A percentile compares a stretch with the other conserved stretches of the same genome.
Conservation (phyloP, 2,888 invertebrate species). For the Dicycla oo region DNA sequence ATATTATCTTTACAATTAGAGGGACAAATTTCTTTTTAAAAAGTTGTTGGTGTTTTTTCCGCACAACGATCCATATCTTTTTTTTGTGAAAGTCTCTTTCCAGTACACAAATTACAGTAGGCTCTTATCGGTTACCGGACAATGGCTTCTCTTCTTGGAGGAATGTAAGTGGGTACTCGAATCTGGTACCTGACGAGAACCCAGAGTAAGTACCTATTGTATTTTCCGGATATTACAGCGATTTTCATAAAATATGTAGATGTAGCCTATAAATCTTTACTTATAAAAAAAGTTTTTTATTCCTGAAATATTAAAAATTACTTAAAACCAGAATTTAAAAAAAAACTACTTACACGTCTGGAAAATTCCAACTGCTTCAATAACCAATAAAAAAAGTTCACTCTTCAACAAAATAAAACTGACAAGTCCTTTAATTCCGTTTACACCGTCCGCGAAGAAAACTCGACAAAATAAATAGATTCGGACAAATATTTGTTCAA, state of each 20-base stretch:
- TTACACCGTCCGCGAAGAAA: slow-evolving; percentile 30
- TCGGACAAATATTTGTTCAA: slow-evolving; percentile 46
- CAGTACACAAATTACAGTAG: slow-evolving; percentile 3
- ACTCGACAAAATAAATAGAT: slow-evolving; percentile 43
- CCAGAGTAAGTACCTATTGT: not conserved
- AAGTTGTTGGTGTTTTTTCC: not conserved
- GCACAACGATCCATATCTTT: not conserved
- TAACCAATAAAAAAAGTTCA: slow-evolving; percentile 68
- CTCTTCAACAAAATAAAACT: slow-evolving; percentile 57
- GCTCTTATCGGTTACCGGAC: slow-evolving; percentile 33
- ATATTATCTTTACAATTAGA: too few relatives aligned
- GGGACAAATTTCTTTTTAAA: not conserved
- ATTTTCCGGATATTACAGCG: not conserved
- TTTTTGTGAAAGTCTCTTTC: slow-evolving; percentile 12
- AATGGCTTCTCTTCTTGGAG: slow-evolving; percentile 39
- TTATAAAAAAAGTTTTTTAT: not conserved
- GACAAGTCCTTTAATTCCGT: slow-evolving; percentile 44
- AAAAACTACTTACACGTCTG: slow-evolving; percentile 52
- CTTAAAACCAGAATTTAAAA: not conserved
- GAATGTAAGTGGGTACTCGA: slow-evolving; percentile 47
- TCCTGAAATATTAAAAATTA: not conserved
- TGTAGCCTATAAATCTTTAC: not conserved
- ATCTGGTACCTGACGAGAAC: slow-evolving; percentile 29
- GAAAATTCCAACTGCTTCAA: slow-evolving; percentile 43
- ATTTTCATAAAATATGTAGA: not conserved